phyloP scores from a whole-genome alignment of 2,113 vertebrate genomes.

The Phylloscopus trochiloides region DNA sequence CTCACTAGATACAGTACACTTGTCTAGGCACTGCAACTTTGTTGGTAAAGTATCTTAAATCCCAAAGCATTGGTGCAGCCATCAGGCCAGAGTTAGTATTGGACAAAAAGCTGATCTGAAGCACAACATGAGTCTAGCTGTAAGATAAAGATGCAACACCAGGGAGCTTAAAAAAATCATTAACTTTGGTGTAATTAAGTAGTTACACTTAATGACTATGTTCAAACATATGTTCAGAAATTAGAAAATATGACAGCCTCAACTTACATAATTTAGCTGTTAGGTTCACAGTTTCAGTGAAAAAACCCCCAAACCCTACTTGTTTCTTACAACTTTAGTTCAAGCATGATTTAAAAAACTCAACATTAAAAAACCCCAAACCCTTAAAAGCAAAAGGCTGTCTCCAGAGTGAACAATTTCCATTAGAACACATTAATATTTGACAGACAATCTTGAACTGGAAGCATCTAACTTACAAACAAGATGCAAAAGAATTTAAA shows the following conservation, averaged over 20 bases:
- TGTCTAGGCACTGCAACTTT: not conserved
- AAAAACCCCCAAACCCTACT: not conserved
- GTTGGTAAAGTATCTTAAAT: not conserved
- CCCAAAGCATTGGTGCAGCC: not conserved
- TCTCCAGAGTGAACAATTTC: slow-evolving; percentile 72
- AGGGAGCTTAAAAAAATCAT: not conserved
- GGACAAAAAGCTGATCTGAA: not conserved
- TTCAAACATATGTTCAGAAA: not conserved
- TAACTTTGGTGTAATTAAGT: not conserved
- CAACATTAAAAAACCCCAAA: slow-evolving; percentile 16
- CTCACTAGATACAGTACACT: not conserved
- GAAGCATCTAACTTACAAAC: slow-evolving; percentile 60
- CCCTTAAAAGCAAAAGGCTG: slow-evolving; percentile 61
- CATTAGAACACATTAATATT: slow-evolving; percentile 80
- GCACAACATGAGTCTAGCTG: not conserved
- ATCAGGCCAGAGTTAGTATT: not conserved
- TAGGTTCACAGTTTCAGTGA: not conserved
- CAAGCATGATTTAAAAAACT: slow-evolving; percentile 29
- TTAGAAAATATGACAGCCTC: not conserved
- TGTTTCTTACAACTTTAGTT: slow-evolving; percentile 18
- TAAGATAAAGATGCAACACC: not conserved
- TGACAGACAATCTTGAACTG: slow-evolving; percentile 67
- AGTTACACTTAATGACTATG: not conserved
- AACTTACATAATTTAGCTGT: not conserved
- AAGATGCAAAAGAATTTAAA: slow-evolving; percentile 49